Base-by-base conservation (phyloP, 2,888 invertebrate genomes). In the Drosophila falleni region DNA sequence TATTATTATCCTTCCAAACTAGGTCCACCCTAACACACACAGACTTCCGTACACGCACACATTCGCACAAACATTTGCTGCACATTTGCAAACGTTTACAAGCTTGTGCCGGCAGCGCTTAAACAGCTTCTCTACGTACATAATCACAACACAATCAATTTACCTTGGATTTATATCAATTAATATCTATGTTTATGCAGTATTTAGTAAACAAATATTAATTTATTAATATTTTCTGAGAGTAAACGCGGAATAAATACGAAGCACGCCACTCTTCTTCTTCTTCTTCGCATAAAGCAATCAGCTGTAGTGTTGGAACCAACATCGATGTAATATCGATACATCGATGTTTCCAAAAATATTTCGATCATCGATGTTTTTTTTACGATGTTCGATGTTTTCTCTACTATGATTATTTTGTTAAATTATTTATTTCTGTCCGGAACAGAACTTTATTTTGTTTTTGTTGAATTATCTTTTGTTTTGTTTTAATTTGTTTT, bases 261-360 rank as follows among this genome's bases (percentile, higher is more conserved):
- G 19, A 73, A 37, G 80, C 80, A 78, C 80, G 78, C 78, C 16
- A 31, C 55, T 76, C 66, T 71, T 71, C 68, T 82, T 79, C 76
- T 72, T 69, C 76, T 72, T 69, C 5, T n/a, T n/a, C n/a, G 19
- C 44, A 31, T n/a, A n/a, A 60, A 47, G 39, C 19, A 26, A 41
- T 58, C 72, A 63, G 69, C 81, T 83, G 81, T n/a, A n/a, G n/a
- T n/a, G n/a, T n/a, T n/a, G n/a, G n/a, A n/a, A n/a, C n/a, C n/a
- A n/a, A n/a, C n/a, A n/a, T n/a, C n/a, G n/a, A n/a, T n/a, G n/a
- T n/a, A n/a, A n/a, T n/a, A n/a, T n/a, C n/a, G n/a, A n/a, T n/a
- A n/a, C n/a, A n/a, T n/a, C n/a, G n/a, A n/a, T n/a, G n/a, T n/a
- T n/a, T n/a, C n/a, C n/a, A n/a, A n/a, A n/a, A n/a, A n/a, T n/a